A percentile compares a stretch with the other conserved stretches of the same genome.
These are phyloP conservation scores for Pomacea maculata DNA, from an alignment of 1,140 invertebrate genomes.

Conservation along the genomic window DNA sequence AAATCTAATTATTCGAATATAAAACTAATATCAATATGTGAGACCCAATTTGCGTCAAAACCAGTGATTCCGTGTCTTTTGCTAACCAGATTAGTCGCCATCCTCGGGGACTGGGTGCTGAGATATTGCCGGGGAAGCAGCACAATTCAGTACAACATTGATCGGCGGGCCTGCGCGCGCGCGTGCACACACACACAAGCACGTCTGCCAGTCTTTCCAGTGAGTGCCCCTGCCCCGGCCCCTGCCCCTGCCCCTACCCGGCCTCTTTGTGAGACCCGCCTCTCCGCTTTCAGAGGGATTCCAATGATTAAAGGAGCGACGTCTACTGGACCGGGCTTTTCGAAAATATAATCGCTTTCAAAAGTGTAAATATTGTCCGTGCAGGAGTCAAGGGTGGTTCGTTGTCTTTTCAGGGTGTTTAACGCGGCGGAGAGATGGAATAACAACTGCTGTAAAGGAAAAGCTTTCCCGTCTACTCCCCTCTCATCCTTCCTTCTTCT, in stretches of 20 bases:
- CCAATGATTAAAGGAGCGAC: too few species aligned
- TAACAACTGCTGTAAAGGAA: too few species aligned
- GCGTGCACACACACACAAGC: neutral
- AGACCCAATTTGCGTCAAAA: constrained; percentile 34
- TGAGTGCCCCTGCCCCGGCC: too few species aligned
- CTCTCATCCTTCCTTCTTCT: neutral
- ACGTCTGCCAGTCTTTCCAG: too few species aligned
- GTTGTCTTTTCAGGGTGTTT: too few species aligned
- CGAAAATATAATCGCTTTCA: too few species aligned
- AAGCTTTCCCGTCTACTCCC: constrained; percentile 1
- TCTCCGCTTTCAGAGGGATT: too few species aligned
- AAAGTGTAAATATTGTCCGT: too few species aligned
- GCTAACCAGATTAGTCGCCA: constrained; percentile 27
- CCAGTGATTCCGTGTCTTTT: constrained; percentile 30
- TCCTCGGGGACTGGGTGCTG: constrained; percentile 20
- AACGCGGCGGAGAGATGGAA: too few species aligned
- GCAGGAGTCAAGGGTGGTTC: too few species aligned
- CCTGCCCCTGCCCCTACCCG: neutral
- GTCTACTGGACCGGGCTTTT: too few species aligned
- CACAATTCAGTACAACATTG: constrained; percentile 16
- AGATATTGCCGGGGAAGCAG: constrained; percentile 19
- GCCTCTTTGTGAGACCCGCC: neutral
- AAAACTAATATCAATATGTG: constrained; percentile 44
- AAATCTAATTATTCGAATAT: constrained; percentile 38
- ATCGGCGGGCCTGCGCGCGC: neutral